Evolutionary conservation across 2,113 vertebrate genomes (phyloP), one percentile per base, ranked within the genome.

Genomic region (Prunella fulvescens): DNA sequence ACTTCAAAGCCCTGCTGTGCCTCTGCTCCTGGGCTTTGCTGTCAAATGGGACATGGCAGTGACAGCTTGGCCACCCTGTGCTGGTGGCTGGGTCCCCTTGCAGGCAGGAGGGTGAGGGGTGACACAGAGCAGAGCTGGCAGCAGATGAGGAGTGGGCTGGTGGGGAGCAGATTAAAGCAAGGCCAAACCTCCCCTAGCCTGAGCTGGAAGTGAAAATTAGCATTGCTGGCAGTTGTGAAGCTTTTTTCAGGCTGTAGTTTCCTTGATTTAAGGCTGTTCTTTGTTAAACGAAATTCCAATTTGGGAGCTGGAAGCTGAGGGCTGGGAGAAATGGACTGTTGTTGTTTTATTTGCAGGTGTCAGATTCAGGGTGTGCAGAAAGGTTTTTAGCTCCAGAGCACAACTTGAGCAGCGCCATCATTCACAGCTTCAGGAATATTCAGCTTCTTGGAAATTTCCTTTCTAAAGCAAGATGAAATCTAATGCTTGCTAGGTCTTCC

Each of bases 1-100:
- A 1, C 74, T 86, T 77, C 15, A 33, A 3, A 88, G 79, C 25
- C 53, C 0, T 0, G 0, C 51, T 6, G 42, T 44, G 79, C n/a
- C 53, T 67, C n/a, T 64, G 65, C 64, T 70, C 10, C 47, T 9
- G 0, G 5, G 24, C 7, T 42, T 23, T 0, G 8, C 60, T 84
- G 12, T 78, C 57, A 20, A 3, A 37, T 2, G 22, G n/a, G 81
- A 35, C 29, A 6, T 11, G 19, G 42, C n/a, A 31, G 28, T 58
- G 92, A 5, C 40, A 82, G 58, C 54, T 86, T 9, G 82, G 67
- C 62, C 50, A 10, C 12, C 51, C 13, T 0, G 0, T 1, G 5
- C 72, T 12, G 3, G 37, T 26, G 45, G 25, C 67, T 23, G n/a
- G 4, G 19, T 88, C 47, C 47, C 65, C 50, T 35, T 3, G 12